These are phyloP conservation scores for Siniperca obscura DNA, from an alignment of 2,797 vertebrate genomes.

Conservation along the genomic window DNA sequence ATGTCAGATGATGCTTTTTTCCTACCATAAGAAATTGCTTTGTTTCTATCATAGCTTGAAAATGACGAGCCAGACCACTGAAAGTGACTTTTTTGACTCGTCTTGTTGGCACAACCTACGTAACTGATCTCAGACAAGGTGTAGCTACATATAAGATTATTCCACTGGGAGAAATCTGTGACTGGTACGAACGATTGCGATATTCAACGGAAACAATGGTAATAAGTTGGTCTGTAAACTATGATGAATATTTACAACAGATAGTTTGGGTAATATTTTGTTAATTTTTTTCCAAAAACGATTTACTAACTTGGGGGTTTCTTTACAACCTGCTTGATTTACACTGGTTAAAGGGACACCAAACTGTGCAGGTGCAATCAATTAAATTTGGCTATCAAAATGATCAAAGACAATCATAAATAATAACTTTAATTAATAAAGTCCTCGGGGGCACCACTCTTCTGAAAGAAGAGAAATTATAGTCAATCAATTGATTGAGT, in stretches of 20 bases:
- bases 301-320: too few species aligned
- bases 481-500: too few species aligned
- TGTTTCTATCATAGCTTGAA: not conserved
- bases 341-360: too few species aligned
- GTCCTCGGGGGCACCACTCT: too few species aligned
- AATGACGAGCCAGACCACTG: not conserved
- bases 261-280: not conserved
- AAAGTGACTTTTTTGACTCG: not conserved
- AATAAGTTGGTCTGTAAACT: not conserved
- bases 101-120: not conserved
- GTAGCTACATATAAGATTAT: not conserved
- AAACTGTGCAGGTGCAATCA: too few species aligned
- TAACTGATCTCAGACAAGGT: not conserved
- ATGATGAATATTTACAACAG: not conserved
- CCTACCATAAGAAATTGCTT: not conserved
- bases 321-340: too few species aligned
- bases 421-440: too few species aligned
- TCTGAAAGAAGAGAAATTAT: too few species aligned
- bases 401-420: too few species aligned
- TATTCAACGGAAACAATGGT: not conserved
- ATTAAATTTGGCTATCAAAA: too few species aligned
- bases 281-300: too few species aligned
- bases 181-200: not conserved
- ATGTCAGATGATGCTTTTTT: constrained; percentile 7
- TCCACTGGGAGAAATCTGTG: not conserved